Evolutionary conservation across 2,113 vertebrate species (phyloP).

Genomic region (Dendropsophus ebraccatus): DNA sequence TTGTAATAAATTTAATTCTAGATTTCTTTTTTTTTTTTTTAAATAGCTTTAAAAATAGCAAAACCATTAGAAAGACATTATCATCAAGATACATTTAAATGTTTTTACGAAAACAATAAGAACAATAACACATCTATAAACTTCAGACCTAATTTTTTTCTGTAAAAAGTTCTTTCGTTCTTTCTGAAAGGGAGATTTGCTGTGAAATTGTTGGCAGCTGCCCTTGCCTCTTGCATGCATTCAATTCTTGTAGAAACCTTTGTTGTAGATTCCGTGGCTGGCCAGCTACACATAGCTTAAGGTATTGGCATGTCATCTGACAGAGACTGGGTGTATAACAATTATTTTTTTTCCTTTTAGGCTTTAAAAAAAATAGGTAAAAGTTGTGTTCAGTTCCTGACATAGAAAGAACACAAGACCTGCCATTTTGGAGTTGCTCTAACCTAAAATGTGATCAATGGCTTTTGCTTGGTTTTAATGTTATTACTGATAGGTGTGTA

Average conservation of each 20-base stretch:
- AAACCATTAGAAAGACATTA: not conserved
- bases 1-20: too few relatives aligned
- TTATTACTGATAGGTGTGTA: too few relatives aligned
- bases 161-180: not conserved
- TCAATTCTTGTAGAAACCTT: not conserved
- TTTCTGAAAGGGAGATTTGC: not conserved
- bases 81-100: too few relatives aligned
- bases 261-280: not conserved
- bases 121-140: not conserved
- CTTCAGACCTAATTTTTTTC: not conserved
- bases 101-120: not conserved
- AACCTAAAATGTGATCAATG: too few relatives aligned
- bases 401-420: not conserved
- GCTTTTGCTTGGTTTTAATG: too few relatives aligned
- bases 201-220: not conserved
- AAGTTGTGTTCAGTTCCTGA: not conserved
- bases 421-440: too few relatives aligned
- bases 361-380: not conserved
- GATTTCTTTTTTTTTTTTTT: too few relatives aligned
- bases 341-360: not conserved
- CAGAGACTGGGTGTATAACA: not conserved
- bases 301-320: slow-evolving; percentile 11
- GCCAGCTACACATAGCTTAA: not conserved
- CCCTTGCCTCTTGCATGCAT: slow-evolving; percentile 1
- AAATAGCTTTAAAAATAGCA: too few relatives aligned